Conservation (phyloP, 2,888 invertebrate genomes). For the Andrena trimmerana region DNA sequence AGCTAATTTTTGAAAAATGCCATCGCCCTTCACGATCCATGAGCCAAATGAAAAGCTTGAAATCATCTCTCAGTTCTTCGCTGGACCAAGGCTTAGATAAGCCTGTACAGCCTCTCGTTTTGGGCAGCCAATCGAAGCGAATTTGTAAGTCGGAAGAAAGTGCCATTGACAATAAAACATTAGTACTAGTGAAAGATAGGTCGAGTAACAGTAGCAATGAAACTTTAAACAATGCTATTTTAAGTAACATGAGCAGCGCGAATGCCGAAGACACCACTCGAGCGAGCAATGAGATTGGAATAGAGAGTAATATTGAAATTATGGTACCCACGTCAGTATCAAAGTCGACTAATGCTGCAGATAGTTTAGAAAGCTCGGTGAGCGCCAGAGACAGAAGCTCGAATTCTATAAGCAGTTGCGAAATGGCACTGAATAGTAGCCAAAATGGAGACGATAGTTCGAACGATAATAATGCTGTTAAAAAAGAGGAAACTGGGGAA, state of each 20-base stretch:
- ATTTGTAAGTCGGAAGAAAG: constrained; percentile 84
- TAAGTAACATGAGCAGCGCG: constrained; percentile 60
- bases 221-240: constrained; percentile 76
- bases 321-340: constrained; percentile 81
- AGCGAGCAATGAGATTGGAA: constrained; percentile 50
- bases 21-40: constrained; percentile 79
- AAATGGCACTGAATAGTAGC: constrained; percentile 83
- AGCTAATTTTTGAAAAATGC: constrained; percentile 80
- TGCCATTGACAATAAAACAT: constrained; percentile 79
- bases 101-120: constrained; percentile 73
- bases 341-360: constrained; percentile 71
- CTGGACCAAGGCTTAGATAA: constrained; percentile 83
- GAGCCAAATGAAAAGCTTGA: constrained; percentile 79
- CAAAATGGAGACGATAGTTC: constrained; percentile 79
- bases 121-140: constrained; percentile 79
- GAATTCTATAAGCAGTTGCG: constrained; percentile 84
- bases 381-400: constrained; percentile 80
- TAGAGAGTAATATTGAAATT: constrained; percentile 81
- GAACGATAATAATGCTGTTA: constrained; percentile 70
- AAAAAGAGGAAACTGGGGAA: constrained; percentile 58
- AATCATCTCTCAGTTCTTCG: constrained; percentile 81
- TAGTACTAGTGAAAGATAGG: constrained; percentile 76
- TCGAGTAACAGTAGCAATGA: constrained; percentile 79
- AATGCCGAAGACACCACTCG: constrained; percentile 50
- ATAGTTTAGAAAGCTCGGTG: constrained; percentile 71